These are phyloP conservation scores for Myotis brandtii DNA, from an alignment of 2,113 vertebrate species.

Conservation along the genomic window DNA sequence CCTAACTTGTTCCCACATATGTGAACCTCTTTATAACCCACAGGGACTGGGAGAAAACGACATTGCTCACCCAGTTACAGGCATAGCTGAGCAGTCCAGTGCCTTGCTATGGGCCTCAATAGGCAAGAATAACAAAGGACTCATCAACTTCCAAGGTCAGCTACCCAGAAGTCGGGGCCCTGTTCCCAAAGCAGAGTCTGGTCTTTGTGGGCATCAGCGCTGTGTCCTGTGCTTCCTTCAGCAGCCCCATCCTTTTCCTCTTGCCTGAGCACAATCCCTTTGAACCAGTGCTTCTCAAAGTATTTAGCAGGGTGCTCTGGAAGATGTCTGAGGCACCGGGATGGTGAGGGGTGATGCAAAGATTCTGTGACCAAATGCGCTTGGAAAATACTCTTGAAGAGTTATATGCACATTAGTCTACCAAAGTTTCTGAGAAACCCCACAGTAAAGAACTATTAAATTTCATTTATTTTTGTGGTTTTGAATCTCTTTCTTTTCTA, in stretches of 20 bases:
- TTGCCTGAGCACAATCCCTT: not conserved
- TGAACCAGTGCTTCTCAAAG: not conserved
- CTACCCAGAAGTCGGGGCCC: not conserved
- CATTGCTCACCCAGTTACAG: not conserved
- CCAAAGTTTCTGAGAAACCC: conserved; percentile 16
- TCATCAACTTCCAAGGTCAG: not conserved
- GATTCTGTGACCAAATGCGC: not conserved
- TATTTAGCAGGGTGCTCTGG: not conserved
- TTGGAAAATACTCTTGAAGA: conserved; percentile 32
- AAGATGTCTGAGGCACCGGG: not conserved
- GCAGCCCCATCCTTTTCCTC: not conserved
- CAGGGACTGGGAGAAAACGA: not conserved
- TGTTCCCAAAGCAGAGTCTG: not conserved
- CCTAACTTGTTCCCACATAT: not conserved
- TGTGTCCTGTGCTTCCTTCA: not conserved
- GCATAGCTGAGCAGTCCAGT: not conserved
- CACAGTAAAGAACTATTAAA: conserved; percentile 2
- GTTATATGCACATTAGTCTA: not conserved
- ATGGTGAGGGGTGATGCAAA: not conserved
- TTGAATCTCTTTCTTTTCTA: not conserved
- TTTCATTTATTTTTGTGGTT: conserved; percentile 39
- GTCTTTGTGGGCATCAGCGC: not conserved
- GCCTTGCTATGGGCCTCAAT: not conserved
- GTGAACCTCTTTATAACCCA: not conserved
- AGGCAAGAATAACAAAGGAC: not conserved